phyloP scores from a whole-genome alignment of 2,113 vertebrate species.

The Cnemophilus loriae region DNA sequence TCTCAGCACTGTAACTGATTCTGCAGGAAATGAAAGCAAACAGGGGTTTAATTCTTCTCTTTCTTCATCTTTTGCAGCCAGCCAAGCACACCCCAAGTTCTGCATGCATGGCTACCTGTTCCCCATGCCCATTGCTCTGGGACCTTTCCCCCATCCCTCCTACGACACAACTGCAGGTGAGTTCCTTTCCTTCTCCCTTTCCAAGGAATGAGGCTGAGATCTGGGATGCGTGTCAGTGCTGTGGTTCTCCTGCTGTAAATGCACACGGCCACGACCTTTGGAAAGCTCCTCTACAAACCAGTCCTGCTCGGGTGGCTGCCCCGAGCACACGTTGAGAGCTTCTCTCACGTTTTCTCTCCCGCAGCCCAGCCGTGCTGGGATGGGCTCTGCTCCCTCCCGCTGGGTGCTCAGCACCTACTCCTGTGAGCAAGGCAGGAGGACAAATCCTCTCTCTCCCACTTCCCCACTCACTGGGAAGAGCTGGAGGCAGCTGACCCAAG shows the following conservation, averaged over 20 bases:
- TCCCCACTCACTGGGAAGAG: accelerated
- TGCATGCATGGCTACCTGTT: slow-evolving; percentile 88
- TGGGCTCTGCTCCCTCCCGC: accelerated
- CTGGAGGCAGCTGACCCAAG: not conserved
- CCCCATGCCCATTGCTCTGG: slow-evolving; percentile 79
- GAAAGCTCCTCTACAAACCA: not conserved
- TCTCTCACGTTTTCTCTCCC: not conserved
- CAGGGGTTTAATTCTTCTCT: not conserved
- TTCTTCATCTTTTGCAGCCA: slow-evolving; percentile 65
- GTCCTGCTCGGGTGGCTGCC: not conserved
- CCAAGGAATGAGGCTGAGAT: not conserved
- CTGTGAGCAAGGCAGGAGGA: not conserved
- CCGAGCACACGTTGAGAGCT: accelerated
- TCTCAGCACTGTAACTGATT: not conserved
- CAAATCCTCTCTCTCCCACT: not conserved
- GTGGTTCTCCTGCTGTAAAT: not conserved
- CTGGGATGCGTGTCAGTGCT: not conserved
- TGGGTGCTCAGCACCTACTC: not conserved
- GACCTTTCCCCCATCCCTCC: slow-evolving; percentile 79
- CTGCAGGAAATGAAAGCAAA: not conserved
- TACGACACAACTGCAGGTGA: slow-evolving; percentile 85
- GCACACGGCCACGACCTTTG: not conserved
- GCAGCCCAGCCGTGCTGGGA: not conserved
- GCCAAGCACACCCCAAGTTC: slow-evolving; percentile 80
- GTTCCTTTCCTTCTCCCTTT: not conserved